A percentile compares a stretch with the other conserved stretches of the same genome.
These are phyloP conservation scores for Fregetta grallaria DNA, from an alignment of 2,113 vertebrate species.

Conservation along the genomic window DNA sequence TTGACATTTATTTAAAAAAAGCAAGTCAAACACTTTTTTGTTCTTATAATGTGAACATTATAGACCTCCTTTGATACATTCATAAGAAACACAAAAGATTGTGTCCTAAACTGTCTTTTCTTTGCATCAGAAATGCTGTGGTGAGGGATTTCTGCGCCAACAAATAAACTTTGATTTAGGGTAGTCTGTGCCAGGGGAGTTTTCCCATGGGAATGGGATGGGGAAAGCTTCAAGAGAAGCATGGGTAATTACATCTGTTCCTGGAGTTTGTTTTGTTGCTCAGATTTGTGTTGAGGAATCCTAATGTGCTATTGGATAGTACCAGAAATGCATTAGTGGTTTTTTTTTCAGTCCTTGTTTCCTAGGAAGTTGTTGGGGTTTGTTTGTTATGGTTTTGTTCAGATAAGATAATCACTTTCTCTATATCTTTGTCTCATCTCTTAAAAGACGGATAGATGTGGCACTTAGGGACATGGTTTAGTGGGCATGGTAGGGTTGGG, in stretches of 20 bases:
- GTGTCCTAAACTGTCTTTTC: neutral
- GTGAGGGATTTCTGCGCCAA: neutral
- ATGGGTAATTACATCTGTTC: neutral
- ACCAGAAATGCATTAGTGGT: neutral
- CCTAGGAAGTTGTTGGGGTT: neutral
- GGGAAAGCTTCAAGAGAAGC: neutral
- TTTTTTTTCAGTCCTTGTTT: neutral
- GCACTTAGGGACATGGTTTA: no score
- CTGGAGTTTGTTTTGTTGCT: neutral
- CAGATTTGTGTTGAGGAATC: neutral
- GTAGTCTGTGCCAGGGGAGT: neutral
- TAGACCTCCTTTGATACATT: neutral
- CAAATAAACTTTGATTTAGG: neutral
- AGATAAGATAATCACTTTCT: neutral
- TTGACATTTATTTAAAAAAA: neutral
- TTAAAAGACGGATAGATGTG: no score
- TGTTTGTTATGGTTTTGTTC: neutral
- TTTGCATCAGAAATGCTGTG: neutral
- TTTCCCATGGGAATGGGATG: neutral
- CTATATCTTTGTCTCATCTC: neutral
- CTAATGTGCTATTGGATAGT: neutral
- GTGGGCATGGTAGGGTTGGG: no score
- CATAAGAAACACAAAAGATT: neutral
- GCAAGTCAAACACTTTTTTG: neutral
- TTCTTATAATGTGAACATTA: neutral